Conservation (phyloP, 2,113 vertebrate genomes). For the Tetrax tetrax region DNA sequence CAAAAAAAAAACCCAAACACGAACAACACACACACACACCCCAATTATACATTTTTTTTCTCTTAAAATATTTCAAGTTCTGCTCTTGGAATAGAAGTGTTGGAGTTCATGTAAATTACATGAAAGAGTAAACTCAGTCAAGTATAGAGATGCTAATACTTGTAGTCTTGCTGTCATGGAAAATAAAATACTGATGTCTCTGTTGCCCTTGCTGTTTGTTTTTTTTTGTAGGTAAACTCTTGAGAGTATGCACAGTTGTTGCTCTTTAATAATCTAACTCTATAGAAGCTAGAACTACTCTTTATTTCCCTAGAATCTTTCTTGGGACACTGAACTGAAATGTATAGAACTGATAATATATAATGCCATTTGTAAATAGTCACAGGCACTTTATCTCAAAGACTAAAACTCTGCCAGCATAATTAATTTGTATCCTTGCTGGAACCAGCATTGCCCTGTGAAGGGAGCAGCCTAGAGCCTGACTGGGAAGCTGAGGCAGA, state of each 20-base stretch:
- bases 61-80: neutral
- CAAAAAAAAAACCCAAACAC: neutral
- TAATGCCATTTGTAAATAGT: neutral
- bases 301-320: neutral
- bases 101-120: neutral
- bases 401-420: rapidly evolving
- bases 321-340: neutral
- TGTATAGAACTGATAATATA: rapidly evolving
- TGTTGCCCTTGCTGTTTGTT: neutral
- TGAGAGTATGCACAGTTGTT: neutral
- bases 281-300: neutral
- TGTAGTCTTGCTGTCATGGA: neutral
- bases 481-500: neutral
- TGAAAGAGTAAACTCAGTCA: neutral
- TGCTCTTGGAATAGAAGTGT: neutral
- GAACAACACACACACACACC: neutral
- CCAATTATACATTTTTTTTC: neutral
- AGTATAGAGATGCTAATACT: neutral
- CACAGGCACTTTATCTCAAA: rapidly evolving
- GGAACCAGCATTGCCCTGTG: neutral
- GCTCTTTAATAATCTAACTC: neutral
- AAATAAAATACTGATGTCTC: constrained; percentile 34
- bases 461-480: neutral
- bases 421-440: neutral
- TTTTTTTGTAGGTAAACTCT: neutral